phyloP scores from a whole-genome alignment of 1,140 invertebrate species.

The Prorops nasuta region DNA sequence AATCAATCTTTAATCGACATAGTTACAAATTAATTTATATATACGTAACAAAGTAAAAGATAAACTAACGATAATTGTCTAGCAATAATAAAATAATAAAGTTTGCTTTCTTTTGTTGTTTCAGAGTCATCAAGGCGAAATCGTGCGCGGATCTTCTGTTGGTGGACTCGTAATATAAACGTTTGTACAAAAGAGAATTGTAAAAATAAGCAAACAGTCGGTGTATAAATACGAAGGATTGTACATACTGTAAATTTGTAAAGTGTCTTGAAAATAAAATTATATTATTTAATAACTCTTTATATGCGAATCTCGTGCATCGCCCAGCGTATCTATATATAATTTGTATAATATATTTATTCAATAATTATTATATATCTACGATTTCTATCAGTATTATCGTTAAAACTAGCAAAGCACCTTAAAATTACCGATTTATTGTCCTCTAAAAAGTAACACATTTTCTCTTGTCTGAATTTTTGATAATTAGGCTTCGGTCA shows the following conservation, averaged over 20 bases:
- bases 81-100: slow-evolving; percentile 7
- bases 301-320: not conserved
- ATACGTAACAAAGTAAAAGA: too few species aligned
- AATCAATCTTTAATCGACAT: too few species aligned
- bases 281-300: slow-evolving; percentile 34
- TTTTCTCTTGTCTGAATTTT: too few species aligned
- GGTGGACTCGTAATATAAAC: slow-evolving; percentile 37
- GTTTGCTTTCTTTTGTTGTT: too few species aligned
- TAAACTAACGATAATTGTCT: not conserved
- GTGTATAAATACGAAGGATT: slow-evolving; percentile 25
- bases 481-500: too few species aligned
- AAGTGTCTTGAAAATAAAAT: slow-evolving; percentile 32
- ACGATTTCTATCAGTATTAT: too few species aligned
- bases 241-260: slow-evolving; percentile 52
- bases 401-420: slow-evolving; percentile 12
- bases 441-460: slow-evolving; percentile 22
- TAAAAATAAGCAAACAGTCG: slow-evolving; percentile 1
- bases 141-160: slow-evolving; percentile 56
- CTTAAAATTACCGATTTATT: slow-evolving; percentile 25
- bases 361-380: too few species aligned
- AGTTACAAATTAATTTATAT: too few species aligned
- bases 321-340: too few species aligned
- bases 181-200: slow-evolving; percentile 13
- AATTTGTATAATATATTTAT: too few species aligned
- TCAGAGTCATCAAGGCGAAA: slow-evolving; percentile 54